Evolutionary conservation across 2,797 vertebrate species (phyloP), one percentile per base, ranked within the genome.

Genomic region (Notolabrus celidotus): DNA sequence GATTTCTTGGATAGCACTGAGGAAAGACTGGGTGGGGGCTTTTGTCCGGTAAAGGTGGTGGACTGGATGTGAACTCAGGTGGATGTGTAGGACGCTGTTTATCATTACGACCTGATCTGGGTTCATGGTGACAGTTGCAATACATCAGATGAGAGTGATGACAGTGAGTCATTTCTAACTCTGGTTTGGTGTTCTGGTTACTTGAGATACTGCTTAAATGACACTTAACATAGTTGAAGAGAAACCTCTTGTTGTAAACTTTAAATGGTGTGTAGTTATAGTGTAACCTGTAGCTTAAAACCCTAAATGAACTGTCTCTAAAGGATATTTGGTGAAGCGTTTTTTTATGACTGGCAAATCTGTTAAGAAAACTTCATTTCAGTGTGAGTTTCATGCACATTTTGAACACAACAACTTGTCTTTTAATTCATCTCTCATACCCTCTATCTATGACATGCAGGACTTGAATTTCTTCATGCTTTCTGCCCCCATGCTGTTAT

Each of bases 121-220:
- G 69, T 80, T 68, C 72, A 74, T 43, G 74, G 68, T 63, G 41
- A 43, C 7, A 0, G 42, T 68, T 77, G 29, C 34, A 38, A 23
- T 7, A 5, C 16, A n/a, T 51, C 38, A 45, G 57, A 41, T 41
- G 27, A 3, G 51, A 34, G 23, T 17, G n/a, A n/a, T n/a, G n/a
- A 51, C 31, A 66, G 46, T 49, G 63, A 86, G 39, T 86, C 74
- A 80, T 75, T 72, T 77, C 49, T 25, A 14, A 12, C 29, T n/a
- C 9, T 34, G 29, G 4, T 58, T 22, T 9, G n/a, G n/a, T n/a
- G n/a, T n/a, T 3, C 14, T 38, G 57, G 58, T 6, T 14, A n/a
- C 15, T 9, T 15, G 11, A 29, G 60, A 63, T 29, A 69, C n/a
- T 12, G n/a, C 23, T 23, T 20, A 57, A 27, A 54, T 22, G 53